Evolutionary conservation across 2,113 vertebrate species (phyloP).

Genomic region (Grammomys surdaster): DNA sequence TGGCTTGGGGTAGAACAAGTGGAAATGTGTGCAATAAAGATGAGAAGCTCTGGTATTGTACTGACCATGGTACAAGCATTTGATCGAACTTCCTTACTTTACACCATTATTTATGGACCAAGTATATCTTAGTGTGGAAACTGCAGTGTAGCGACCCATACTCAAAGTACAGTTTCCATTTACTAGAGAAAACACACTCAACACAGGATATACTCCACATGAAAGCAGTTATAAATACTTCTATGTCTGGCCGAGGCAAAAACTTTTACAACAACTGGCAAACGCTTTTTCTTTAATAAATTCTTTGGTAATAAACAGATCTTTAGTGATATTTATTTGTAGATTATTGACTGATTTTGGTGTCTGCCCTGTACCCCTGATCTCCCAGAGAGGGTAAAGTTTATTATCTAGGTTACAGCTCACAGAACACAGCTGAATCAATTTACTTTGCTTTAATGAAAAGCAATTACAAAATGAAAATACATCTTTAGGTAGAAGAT

Average conservation of each 20-base stretch:
- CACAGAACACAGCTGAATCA: constrained; percentile 18
- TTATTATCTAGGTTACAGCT: constrained; percentile 14
- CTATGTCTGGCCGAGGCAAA: neutral
- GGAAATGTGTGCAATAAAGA: neutral
- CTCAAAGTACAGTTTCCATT: neutral
- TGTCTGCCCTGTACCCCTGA: neutral
- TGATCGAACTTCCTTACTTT: neutral
- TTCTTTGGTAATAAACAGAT: constrained; percentile 77
- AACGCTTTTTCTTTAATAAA: constrained; percentile 61
- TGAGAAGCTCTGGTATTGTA: neutral
- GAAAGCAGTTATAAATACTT: constrained; percentile 19
- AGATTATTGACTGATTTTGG: constrained; percentile 63
- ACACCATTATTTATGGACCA: neutral
- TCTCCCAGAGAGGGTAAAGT: neutral
- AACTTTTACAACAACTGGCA: constrained; percentile 55
- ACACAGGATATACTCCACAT: neutral
- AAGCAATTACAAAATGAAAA: constrained; percentile 57
- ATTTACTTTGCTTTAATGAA: constrained; percentile 36
- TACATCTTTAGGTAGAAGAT: constrained; percentile 44
- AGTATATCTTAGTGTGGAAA: neutral
- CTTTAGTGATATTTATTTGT: neutral
- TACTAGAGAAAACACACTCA: neutral
- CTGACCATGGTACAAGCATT: neutral
- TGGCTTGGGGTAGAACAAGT: neutral
- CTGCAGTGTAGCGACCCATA: neutral